phyloP scores from a whole-genome alignment of 2,888 invertebrate species.

The Dynastes hyllus region DNA sequence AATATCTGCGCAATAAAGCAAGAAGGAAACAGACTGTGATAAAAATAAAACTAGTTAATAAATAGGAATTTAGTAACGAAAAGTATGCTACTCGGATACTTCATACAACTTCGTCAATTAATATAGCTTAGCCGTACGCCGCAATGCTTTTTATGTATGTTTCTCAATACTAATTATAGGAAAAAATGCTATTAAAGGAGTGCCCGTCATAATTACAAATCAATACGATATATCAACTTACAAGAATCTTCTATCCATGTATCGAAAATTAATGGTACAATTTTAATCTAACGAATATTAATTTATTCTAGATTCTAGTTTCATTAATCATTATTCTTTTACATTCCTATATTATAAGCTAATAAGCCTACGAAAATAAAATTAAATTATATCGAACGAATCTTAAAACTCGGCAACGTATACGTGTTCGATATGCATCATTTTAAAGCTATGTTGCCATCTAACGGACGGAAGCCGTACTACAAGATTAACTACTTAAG shows the following conservation, averaged over 20 bases:
- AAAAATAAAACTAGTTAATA: neutral
- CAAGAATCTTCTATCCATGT: slow-evolving; percentile 1
- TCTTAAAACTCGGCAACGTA: neutral
- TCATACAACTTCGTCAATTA: neutral
- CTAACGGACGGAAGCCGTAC: slow-evolving; percentile 50
- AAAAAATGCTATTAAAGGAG: slow-evolving; percentile 11
- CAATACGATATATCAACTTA: slow-evolving; percentile 7
- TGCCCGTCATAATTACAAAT: slow-evolving; percentile 16
- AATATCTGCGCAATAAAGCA: too few species aligned
- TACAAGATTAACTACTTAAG: slow-evolving; percentile 48
- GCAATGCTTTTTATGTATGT: neutral
- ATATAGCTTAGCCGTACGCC: neutral
- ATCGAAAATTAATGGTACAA: slow-evolving; percentile 10
- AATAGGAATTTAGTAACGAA: too few species aligned
- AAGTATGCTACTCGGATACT: too few species aligned
- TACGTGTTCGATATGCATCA: neutral
- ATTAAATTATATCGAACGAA: neutral
- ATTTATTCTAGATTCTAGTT: slow-evolving; percentile 5
- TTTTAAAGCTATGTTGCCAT: slow-evolving; percentile 37
- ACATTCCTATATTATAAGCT: neutral
- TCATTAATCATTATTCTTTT: slow-evolving; percentile 1
- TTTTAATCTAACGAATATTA: slow-evolving; percentile 11
- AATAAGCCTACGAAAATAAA: neutral
- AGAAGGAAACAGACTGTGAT: neutral
- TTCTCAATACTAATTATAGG: slow-evolving; percentile 2